Evolutionary conservation across 2,888 invertebrate genomes (phyloP), one percentile per base, ranked within the genome.

Genomic region (Criorhina ranunculi): DNA sequence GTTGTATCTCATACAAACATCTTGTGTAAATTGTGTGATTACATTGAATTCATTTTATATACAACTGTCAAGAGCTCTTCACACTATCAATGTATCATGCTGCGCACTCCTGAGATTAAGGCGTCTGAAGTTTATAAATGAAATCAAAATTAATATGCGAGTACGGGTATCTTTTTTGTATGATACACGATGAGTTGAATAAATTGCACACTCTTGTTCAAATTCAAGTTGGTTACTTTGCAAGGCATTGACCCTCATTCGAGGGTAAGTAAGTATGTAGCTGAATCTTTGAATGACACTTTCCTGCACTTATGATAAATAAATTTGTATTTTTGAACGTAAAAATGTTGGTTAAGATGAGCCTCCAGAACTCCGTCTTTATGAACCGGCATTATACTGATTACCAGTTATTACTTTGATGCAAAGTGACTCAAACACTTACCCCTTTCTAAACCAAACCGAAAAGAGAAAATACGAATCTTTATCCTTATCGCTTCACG

Each of bases 231-330:
- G 29, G 46, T 15, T 46, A 33, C 7, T 24, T 46, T 24, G 35
- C 31, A 49, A 73, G 42, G 33, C 72, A 73, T 73, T 73, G 72
- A 73, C 62, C 70, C 59, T 51, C 7, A n/a, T n/a, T n/a, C n/a
- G n/a, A n/a, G n/a, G n/a, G 24, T 24, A 4, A 24, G 24, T 24
- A 4, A 3, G 24, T 24, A 4, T 3, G 24, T 24, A 4, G 24
- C 24, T 24, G 24, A 4, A 24, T 24, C 24, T 1, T 1, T 24
- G 4, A 4, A 1, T 24, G 24, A 24, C 24, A 24, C 24, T 24
- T 24, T 24, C 2, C 24, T n/a, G 24, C 2, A 4, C 4, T 24
- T 4, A 24, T 3, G 2, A 24, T 24, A 24, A 24, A 4, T 24
- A 24, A 24, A 24, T n/a, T n/a, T n/a, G n/a, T n/a, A n/a, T n/a